Percentiles rank a stretch among this genome's conserved stretches.
phyloP scores from a whole-genome alignment of 2,888 invertebrate genomes.

The Pristionchus fissidentatus region DNA sequence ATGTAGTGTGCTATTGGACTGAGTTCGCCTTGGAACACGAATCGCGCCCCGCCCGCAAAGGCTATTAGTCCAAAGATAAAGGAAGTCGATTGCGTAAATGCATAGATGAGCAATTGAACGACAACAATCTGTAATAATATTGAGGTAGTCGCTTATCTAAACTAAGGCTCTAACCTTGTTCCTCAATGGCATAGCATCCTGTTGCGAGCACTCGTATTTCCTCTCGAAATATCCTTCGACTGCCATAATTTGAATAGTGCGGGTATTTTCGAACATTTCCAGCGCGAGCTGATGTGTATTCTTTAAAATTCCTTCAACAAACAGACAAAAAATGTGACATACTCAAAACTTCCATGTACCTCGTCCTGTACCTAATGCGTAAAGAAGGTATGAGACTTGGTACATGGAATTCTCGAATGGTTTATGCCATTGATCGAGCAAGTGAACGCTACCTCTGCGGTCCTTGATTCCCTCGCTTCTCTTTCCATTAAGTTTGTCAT shows the following conservation, averaged over 20 bases:
- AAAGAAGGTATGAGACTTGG: no score
- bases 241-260: conserved; percentile 76
- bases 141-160: neutral
- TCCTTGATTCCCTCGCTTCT: neutral
- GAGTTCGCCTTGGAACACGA: neutral
- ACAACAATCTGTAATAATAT: neutral
- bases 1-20: neutral
- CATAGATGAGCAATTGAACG: neutral
- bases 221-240: conserved; percentile 75
- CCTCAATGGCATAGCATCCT: neutral
- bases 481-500: neutral
- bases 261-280: conserved; percentile 77
- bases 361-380: no score
- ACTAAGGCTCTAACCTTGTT: neutral
- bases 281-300: conserved; percentile 68
- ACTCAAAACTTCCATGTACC: no score
- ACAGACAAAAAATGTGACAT: no score
- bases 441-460: neutral
- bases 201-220: conserved; percentile 66
- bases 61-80: neutral
- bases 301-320: no score
- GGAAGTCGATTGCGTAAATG: neutral
- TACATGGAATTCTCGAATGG: no score
- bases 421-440: neutral
- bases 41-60: neutral